These are phyloP conservation scores for Altica lythri DNA, from an alignment of 2,888 invertebrate species.

Conservation along the genomic window DNA sequence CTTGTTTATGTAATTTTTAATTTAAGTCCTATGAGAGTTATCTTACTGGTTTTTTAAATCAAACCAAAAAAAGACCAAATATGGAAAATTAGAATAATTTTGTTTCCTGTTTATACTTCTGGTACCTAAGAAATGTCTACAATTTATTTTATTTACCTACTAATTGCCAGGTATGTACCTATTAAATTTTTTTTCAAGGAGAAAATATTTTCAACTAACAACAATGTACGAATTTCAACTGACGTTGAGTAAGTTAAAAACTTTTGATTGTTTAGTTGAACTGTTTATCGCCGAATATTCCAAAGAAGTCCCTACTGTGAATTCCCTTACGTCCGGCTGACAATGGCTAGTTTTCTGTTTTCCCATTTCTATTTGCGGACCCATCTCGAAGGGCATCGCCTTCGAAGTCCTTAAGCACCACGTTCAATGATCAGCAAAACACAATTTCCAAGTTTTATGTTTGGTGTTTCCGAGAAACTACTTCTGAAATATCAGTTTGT, in stretches of 20 bases:
- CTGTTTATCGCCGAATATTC: slow-evolving; percentile 6
- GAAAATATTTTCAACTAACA: too few relatives aligned
- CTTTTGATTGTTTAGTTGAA: slow-evolving; percentile 6
- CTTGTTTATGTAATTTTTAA: too few relatives aligned
- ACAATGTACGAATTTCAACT: too few relatives aligned
- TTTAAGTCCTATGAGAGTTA: too few relatives aligned
- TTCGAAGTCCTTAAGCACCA: slow-evolving; percentile 23
- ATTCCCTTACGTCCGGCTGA: slow-evolving; percentile 41
- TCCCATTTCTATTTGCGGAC: slow-evolving; percentile 40
- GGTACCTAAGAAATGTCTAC: too few relatives aligned
- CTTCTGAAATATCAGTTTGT: slow-evolving; percentile 21
- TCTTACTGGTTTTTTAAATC: too few relatives aligned
- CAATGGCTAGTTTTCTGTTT: slow-evolving; percentile 40
- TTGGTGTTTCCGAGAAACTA: slow-evolving; percentile 23
- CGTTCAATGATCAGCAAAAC: slow-evolving; percentile 29
- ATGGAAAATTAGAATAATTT: too few relatives aligned
- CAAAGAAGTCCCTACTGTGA: slow-evolving; percentile 28
- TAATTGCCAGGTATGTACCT: too few relatives aligned
- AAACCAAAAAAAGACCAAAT: too few relatives aligned
- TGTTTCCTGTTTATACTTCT: too few relatives aligned
- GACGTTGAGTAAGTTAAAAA: not conserved
- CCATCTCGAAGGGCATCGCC: slow-evolving; percentile 25
- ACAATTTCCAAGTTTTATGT: slow-evolving; percentile 35
- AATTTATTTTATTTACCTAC: too few relatives aligned
- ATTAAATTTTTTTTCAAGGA: too few relatives aligned